Evolutionary conservation across 2,113 vertebrate species (phyloP), one percentile per base, ranked within the genome.

Genomic region (Podarcis raffonei): DNA sequence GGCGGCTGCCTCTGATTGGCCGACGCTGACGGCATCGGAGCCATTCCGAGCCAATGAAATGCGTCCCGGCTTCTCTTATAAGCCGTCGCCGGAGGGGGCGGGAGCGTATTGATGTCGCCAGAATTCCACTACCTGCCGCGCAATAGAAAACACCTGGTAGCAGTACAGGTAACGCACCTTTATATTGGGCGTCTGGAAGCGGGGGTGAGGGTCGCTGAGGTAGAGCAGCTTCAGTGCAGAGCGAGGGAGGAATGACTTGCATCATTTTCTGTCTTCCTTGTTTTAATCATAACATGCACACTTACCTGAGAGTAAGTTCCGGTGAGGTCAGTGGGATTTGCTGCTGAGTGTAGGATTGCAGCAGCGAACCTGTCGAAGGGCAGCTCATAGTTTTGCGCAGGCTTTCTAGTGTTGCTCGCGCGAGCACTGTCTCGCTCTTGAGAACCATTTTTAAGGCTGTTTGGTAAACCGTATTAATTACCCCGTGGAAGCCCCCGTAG

Each of bases 11-110:
- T 4, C 48, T 3, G 23, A 80, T 71, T 42, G 81, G 37, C 13
- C 16, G 1, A 2, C n/a, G 9, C 4, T 4, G 37, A 3, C 9
- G 6, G 8, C 13, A 9, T 27, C 27, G 3, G 15, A 59, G 2
- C 20, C 2, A 27, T 23, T 4, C 1, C 1, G 12, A 59, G 1
- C 84, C 66, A 74, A 59, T 79, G 42, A 1, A 2, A 30, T 9
- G 32, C 25, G 2, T 1, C 53, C 27, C 1, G 27, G 11, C 18
- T 23, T 27, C 18, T 5, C 39, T 39, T 84, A 87, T 89, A 69
- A 91, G 20, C 16, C 1, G 4, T 12, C 18, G 16, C 30, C 0
- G 6, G 1, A 0, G n/a, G 1, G 32, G 15, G 27, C 2, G 20
- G 1, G 32, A 5, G 1, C 6, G 0, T 39, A 11, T 74, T 65